These are phyloP conservation scores for Agriopis leucophaearia DNA, from an alignment of 2,888 invertebrate genomes.

Conservation along the genomic window DNA sequence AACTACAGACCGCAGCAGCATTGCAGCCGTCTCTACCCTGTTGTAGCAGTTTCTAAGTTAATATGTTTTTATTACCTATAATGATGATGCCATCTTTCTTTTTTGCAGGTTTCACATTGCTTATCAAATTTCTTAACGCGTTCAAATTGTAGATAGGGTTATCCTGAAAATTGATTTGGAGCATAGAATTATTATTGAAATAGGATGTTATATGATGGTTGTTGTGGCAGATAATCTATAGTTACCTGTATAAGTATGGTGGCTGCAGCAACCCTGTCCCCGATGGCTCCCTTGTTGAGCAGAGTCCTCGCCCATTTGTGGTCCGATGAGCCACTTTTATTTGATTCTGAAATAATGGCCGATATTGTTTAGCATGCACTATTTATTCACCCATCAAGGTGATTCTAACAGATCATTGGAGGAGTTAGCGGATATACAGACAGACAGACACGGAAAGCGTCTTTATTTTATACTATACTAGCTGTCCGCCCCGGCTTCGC, in stretches of 20 bases:
- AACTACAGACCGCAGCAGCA: too few relatives aligned
- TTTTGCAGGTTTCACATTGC: slow-evolving; percentile 92
- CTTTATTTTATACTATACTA: too few relatives aligned
- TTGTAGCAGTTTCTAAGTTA: background rate
- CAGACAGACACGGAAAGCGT: too few relatives aligned
- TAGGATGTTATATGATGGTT: too few relatives aligned
- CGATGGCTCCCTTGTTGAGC: slow-evolving; percentile 92
- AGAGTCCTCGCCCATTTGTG: slow-evolving; percentile 93
- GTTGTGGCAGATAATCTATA: background rate
- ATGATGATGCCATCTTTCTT: slow-evolving; percentile 89
- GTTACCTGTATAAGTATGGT: slow-evolving; percentile 89
- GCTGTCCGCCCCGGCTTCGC: too few relatives aligned
- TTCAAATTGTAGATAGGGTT: slow-evolving; percentile 92
- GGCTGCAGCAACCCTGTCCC: slow-evolving; percentile 95
- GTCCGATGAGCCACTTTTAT: slow-evolving; percentile 87
- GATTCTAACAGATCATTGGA: too few relatives aligned
- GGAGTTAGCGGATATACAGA: too few relatives aligned
- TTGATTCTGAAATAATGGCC: slow-evolving; percentile 77
- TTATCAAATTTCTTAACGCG: slow-evolving; percentile 90
- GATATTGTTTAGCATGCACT: background rate
- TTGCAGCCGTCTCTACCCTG: too few relatives aligned
- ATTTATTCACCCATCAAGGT: too few relatives aligned
- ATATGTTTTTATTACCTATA: slow-evolving; percentile 83
- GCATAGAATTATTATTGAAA: background rate
- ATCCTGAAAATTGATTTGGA: slow-evolving; percentile 83